Evolutionary conservation across 2,797 vertebrate genomes (phyloP), one percentile per base, ranked within the genome.

Genomic region (Pangasius mekongensis): DNA sequence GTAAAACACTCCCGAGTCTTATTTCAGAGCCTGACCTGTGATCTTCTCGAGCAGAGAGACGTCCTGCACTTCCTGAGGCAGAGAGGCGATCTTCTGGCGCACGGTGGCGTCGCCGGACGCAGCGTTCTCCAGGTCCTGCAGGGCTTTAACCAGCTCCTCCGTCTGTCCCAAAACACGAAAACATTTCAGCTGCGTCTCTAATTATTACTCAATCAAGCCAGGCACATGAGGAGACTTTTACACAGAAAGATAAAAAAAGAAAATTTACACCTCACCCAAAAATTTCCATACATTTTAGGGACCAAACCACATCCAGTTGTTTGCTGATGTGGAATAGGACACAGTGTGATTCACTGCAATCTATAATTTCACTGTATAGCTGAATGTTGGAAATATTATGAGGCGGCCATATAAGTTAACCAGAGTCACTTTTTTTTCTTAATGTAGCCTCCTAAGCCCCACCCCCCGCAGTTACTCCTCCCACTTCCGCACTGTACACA

Each of bases 51-150:
- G 93, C 14, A 99, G 95, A 0, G 99, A 99, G 78, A 99, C 98
- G 71, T 99, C 98, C 88, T 99, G 99, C 22, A 99, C 98, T 93
- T 99, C 99, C 94, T 99, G 98, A 3, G 99, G 99, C 88, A 99
- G 94, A 0, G 99, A 99, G 54, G 99, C 99, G 54, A 99, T 99
- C 93, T 98, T 99, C 94, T 99, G 98, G 87, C 99, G 96, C 77
- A 99, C 99, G 0, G 98, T 97, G 1, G 98, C 99, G 7, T 99
- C 98, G 0, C 98, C 98, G 0, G 99, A 99, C 0, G 99, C 99
- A 1, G 99, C 98, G 3, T 99, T 99, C 94, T 99, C 99, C 87
- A 99, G 92, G 91, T 99, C 99, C 92, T 99, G 98, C 36, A 99
- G 95, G 20, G 98, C 98, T 94, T 99, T 99, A 92, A 99, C 98